Conservation (phyloP, 1,140 invertebrate genomes). For the Neuroterus valhalla region DNA sequence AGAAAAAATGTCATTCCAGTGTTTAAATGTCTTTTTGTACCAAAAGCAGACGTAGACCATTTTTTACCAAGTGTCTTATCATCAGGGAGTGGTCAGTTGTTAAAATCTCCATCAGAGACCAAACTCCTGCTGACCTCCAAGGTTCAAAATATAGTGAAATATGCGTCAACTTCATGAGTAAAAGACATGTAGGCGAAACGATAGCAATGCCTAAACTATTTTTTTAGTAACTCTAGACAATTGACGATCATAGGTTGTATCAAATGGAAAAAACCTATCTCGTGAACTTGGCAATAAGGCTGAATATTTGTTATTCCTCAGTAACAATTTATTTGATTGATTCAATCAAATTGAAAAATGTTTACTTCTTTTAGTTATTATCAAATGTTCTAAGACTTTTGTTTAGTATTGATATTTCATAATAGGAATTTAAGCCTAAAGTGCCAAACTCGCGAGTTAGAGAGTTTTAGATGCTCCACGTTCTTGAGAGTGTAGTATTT, state of each 20-base stretch:
- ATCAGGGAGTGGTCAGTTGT: constrained; percentile 36
- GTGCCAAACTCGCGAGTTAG: constrained; percentile 15
- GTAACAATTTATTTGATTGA: neutral
- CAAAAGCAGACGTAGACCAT: constrained; percentile 64
- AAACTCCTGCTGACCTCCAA: neutral
- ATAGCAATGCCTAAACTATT: constrained; percentile 52
- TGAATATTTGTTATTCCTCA: neutral
- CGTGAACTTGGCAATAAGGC: constrained; percentile 4
- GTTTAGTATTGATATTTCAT: neutral
- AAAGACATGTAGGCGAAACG: constrained; percentile 43
- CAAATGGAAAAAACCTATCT: constrained; percentile 5
- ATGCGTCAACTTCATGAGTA: constrained; percentile 27
- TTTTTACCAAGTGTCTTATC: constrained; percentile 71
- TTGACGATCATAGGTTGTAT: constrained; percentile 50
- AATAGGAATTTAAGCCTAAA: neutral
- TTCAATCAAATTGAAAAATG: neutral
- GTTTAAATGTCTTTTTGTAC: constrained; percentile 69
- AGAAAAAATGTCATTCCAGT: constrained; percentile 66
- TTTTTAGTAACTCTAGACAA: constrained; percentile 52
- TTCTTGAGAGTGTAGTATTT: constrained; percentile 28
- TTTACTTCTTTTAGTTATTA: neutral
- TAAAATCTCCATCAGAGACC: constrained; percentile 19
- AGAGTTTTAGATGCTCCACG: constrained; percentile 4
- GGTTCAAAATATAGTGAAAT: constrained; percentile 19
- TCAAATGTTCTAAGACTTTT: too few species aligned